These are phyloP conservation scores for Philopotamus ludificatus DNA, from an alignment of 1,140 invertebrate genomes.

Conservation along the genomic window DNA sequence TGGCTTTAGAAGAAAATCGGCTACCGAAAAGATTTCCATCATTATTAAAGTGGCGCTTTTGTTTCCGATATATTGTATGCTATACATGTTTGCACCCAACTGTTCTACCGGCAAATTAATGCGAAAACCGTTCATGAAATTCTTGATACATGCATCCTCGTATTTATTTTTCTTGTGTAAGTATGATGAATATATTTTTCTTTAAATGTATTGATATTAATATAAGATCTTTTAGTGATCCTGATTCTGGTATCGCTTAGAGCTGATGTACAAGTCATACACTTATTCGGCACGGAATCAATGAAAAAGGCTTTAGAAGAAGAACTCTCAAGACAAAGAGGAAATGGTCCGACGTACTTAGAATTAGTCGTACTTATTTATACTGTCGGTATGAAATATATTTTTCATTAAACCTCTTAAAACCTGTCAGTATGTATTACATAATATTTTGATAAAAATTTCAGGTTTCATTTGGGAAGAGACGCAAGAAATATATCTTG, in stretches of 20 bases:
- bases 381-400: conserved; percentile 63
- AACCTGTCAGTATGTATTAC: not conserved
- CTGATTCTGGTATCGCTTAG: conserved; percentile 84
- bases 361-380: conserved; percentile 78
- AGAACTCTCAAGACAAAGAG: conserved; percentile 67
- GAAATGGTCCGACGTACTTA: conserved; percentile 73
- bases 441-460: conserved; percentile 5
- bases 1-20: conserved; percentile 78
- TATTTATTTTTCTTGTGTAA: conserved; percentile 89
- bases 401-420: not conserved
- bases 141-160: conserved; percentile 86
- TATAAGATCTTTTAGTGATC: conserved; percentile 61
- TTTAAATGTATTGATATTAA: not conserved
- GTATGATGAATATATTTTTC: conserved; percentile 45
- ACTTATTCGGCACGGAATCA: conserved; percentile 67
- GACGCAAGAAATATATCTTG: conserved; percentile 81
- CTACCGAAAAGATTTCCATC: conserved; percentile 67
- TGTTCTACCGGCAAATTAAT: conserved; percentile 74
- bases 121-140: conserved; percentile 92
- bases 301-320: conserved; percentile 62
- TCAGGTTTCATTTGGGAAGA: conserved; percentile 90
- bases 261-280: conserved; percentile 73
- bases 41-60: conserved; percentile 73
- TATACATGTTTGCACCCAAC: conserved; percentile 79
- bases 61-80: conserved; percentile 81